Conservation (phyloP, 2,797 vertebrate species). For the Todus mexicanus region DNA sequence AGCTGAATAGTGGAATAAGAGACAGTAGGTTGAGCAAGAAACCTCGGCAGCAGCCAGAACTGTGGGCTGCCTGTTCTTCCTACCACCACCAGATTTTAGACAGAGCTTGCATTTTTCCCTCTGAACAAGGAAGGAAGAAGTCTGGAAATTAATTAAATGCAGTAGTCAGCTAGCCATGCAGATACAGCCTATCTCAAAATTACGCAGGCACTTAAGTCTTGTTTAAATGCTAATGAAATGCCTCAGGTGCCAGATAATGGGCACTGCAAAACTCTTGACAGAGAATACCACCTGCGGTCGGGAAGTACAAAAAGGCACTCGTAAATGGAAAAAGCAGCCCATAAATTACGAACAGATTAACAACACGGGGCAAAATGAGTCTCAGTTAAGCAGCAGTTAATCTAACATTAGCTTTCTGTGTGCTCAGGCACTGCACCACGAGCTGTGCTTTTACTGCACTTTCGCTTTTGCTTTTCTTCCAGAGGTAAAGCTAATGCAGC, state of each 20-base stretch:
- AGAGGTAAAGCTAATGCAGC: not conserved
- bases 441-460: not conserved
- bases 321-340: not conserved
- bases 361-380: not conserved
- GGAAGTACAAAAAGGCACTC: not conserved
- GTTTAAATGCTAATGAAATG: conserved; percentile 48
- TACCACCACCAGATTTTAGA: not conserved
- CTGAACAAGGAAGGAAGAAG: conserved; percentile 5
- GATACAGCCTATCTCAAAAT: conserved; percentile 24
- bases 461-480: conserved; percentile 32
- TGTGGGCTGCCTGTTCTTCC: conserved; percentile 8
- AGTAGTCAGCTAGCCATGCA: not conserved
- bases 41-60: not conserved
- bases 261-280: not conserved
- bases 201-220: not conserved
- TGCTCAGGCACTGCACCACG: not conserved
- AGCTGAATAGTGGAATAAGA: not conserved
- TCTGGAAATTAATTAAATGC: conserved; percentile 37
- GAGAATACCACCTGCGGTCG: not conserved
- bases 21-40: conserved; percentile 9
- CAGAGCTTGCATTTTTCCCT: conserved; percentile 34
- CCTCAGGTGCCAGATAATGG: not conserved
- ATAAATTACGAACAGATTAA: conserved; percentile 17
- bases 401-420: not conserved
- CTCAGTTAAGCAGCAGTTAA: conserved; percentile 6